Conservation (phyloP, 2,113 vertebrate species). For the Empidonax traillii region DNA sequence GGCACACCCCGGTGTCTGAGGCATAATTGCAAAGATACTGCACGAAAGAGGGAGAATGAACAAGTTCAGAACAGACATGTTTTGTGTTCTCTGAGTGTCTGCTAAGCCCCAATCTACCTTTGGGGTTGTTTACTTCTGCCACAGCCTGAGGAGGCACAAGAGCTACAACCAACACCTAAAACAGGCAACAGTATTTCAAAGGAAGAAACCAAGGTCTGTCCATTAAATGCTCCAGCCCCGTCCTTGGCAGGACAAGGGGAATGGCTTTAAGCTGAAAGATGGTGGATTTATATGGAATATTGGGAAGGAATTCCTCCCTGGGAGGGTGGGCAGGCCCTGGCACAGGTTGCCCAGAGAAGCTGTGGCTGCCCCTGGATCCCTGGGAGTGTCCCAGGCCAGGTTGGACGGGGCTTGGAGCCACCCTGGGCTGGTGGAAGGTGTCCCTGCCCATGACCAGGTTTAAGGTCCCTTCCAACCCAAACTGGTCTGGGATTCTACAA, state of each 20-base stretch:
- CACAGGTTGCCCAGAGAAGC: not conserved
- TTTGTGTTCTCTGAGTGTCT: not conserved
- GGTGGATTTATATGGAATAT: not conserved
- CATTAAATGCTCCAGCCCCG: not conserved
- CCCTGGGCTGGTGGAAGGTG: not conserved
- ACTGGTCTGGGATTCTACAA: not conserved
- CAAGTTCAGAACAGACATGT: not conserved
- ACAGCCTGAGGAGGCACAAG: not conserved
- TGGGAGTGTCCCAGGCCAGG: not conserved
- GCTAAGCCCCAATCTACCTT: not conserved
- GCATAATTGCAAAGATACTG: not conserved
- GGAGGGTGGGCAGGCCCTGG: not conserved
- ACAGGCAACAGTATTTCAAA: no score
- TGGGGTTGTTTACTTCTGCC: not conserved
- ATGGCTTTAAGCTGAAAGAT: not conserved
- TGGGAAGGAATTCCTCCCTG: rapidly evolving
- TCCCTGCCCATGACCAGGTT: not conserved
- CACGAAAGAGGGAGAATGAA: not conserved
- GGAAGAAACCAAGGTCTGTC: not conserved
- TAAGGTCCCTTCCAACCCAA: rapidly evolving
- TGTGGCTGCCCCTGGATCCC: not conserved
- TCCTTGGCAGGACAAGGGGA: not conserved
- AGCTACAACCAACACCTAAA: not conserved
- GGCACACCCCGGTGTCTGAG: not conserved
- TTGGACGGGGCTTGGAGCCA: no score